Evolutionary conservation across 2,888 invertebrate genomes (phyloP).

Genomic region (Phania funesta): DNA sequence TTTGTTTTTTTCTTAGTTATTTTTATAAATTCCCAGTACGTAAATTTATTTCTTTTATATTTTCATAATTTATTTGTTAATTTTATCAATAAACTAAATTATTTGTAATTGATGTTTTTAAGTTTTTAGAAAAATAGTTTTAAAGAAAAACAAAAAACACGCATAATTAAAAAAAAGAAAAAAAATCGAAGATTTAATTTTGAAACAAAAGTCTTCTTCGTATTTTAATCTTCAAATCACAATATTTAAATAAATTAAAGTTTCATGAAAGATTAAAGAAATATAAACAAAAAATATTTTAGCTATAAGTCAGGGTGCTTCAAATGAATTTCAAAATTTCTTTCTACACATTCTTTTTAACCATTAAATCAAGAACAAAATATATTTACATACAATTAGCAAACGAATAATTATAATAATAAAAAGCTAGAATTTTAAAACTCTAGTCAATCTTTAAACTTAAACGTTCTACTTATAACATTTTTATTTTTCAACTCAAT

Average conservation of each 20-base stretch:
- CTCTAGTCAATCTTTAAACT: slow-evolving; percentile 67
- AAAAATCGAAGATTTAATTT: neutral
- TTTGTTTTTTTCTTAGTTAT: neutral
- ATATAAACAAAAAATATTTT: slow-evolving; percentile 7
- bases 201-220: neutral
- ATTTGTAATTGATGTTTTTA: slow-evolving; percentile 37
- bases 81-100: slow-evolving; percentile 13
- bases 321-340: slow-evolving; percentile 62
- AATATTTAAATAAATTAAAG: neutral
- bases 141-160: slow-evolving; percentile 53
- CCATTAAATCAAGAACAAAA: neutral
- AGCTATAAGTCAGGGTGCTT: slow-evolving; percentile 67
- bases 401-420: slow-evolving; percentile 38
- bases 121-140: slow-evolving; percentile 26
- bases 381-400: slow-evolving; percentile 41
- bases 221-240: slow-evolving; percentile 8
- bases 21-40: slow-evolving; percentile 53
- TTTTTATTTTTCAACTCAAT: slow-evolving; percentile 42
- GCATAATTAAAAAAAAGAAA: slow-evolving; percentile 48
- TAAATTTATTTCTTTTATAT: slow-evolving; percentile 29
- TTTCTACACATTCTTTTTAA: slow-evolving; percentile 38
- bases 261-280: neutral
- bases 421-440: slow-evolving; percentile 62
- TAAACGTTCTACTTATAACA: slow-evolving; percentile 45
- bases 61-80: slow-evolving; percentile 22